Conservation (phyloP, 1,140 invertebrate genomes). For the Cydia amplana region DNA sequence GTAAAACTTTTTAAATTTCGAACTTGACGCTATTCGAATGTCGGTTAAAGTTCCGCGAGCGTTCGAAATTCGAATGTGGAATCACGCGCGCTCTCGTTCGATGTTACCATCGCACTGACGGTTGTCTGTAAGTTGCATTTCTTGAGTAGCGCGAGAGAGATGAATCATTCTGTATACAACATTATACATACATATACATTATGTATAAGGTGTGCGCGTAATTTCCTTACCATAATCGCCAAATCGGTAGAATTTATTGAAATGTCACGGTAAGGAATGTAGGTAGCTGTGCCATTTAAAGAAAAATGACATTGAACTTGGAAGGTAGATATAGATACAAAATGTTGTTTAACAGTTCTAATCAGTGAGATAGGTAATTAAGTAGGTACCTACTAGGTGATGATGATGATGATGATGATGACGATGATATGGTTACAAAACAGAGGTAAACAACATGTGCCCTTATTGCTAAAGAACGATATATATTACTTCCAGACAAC, state of each 20-base stretch:
- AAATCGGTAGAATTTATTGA: not conserved
- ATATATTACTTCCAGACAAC: too few species aligned
- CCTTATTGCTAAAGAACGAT: too few species aligned
- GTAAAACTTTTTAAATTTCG: not conserved
- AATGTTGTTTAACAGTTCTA: not conserved
- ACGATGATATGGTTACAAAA: too few species aligned
- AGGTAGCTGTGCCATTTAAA: too few species aligned
- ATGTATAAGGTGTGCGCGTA: not conserved
- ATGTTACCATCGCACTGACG: not conserved
- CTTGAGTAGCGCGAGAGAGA: constrained; percentile 16
- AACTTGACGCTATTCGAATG: constrained; percentile 6
- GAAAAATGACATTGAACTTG: not conserved
- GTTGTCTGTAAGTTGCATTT: constrained; percentile 12
- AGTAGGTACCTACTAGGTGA: too few species aligned
- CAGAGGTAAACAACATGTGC: too few species aligned
- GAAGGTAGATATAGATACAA: not conserved
- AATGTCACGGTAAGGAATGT: too few species aligned
- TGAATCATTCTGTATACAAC: constrained; percentile 6
- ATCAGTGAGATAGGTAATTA: too few species aligned
- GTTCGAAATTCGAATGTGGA: not conserved
- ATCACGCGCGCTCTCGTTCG: not conserved
- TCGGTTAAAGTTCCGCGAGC: not conserved
- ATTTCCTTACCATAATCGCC: not conserved
- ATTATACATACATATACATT: not conserved
- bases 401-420: too few species aligned